phyloP scores from a whole-genome alignment of 2,888 invertebrate species.

The Gerris lacustris region DNA sequence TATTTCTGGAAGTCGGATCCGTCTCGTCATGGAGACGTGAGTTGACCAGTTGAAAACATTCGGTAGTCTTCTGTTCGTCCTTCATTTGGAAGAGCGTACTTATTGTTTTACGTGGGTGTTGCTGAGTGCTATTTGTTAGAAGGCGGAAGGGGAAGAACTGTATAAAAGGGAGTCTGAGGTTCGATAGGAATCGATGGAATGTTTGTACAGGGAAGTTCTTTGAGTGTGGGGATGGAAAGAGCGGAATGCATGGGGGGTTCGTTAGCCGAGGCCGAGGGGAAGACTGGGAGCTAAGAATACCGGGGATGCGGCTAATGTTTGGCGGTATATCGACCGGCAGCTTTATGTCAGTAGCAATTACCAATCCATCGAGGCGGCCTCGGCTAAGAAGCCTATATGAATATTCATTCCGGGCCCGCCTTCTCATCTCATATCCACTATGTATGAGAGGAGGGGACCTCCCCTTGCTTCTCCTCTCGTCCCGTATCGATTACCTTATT shows the following conservation, averaged over 20 bases:
- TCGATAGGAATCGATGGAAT: slow-evolving; percentile 8
- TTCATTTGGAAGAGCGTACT: too few relatives aligned
- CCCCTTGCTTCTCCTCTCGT: slow-evolving; percentile 9
- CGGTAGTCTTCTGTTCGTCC: too few relatives aligned
- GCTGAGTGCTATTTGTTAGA: too few relatives aligned
- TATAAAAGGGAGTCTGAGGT: not conserved
- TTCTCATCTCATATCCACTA: not conserved
- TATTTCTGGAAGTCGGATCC: too few relatives aligned
- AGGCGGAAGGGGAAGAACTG: not conserved
- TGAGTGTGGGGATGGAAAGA: not conserved
- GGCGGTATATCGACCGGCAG: slow-evolving; percentile 22
- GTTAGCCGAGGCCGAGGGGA: slow-evolving; percentile 12
- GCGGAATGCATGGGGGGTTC: slow-evolving; percentile 2
- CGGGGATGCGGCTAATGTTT: slow-evolving; percentile 1
- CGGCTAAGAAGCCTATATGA: slow-evolving; percentile 28
- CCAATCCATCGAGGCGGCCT: slow-evolving; percentile 27
- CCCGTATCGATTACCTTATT: slow-evolving; percentile 28
- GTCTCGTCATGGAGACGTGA: too few relatives aligned
- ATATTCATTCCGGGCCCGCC: slow-evolving; percentile 22
- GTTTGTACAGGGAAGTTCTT: not conserved
- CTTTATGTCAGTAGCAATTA: slow-evolving; percentile 27
- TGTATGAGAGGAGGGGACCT: slow-evolving; percentile 2
- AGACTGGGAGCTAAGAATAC: not conserved
- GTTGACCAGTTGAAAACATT: too few relatives aligned
- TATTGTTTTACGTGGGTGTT: too few relatives aligned